Evolutionary conservation across 2,797 vertebrate genomes (phyloP), one percentile per base, ranked within the genome.

Genomic region (Notolabrus celidotus): DNA sequence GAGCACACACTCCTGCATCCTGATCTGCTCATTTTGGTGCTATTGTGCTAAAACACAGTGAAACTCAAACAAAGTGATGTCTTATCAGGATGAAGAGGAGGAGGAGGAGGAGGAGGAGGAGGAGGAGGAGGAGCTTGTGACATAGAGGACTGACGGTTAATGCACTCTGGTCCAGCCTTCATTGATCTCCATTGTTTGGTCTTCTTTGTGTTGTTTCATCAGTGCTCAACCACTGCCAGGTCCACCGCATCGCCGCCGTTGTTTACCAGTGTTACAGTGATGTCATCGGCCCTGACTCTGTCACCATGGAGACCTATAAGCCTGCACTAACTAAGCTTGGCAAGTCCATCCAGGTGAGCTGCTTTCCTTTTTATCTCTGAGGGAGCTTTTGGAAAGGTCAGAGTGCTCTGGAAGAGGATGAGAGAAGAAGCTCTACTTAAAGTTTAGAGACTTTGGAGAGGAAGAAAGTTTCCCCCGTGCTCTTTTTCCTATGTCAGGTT

Each of bases 161-260:
- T 29, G 20, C 23, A 5, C 11, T 58, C 8, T n/a, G n/a, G 11
- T 38, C 15, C 1, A 6, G 3, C 61, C 10, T n/a, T 19, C 54
- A 43, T 34, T 0, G 0, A 16, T 51, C 51, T 36, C 58, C 7
- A 10, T 15, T 43, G n/a, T 47, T 36, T 15, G 7, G 11, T 67
- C n/a, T 67, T 15, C 29, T 74, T 46, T 82, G 3, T 81, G 45
- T 27, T 67, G 11, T 77, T 73, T 70, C 56, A 47, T 66, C 77
- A 99, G 98, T 99, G 42, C 85, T 99, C 84, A 97, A 94, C 78
- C 94, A 97, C 61, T 98, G 97, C 61, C 96, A 99, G 86, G 95
- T 97, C 3, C 95, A 95, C 87, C 87, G 80, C 52, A 92, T 98
- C 62, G 88, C 96, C 9, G 91, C 96, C 0, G 86, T 96, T 14